phyloP scores from a whole-genome alignment of 2,888 invertebrate species.

The Odontocolon sp. region DNA sequence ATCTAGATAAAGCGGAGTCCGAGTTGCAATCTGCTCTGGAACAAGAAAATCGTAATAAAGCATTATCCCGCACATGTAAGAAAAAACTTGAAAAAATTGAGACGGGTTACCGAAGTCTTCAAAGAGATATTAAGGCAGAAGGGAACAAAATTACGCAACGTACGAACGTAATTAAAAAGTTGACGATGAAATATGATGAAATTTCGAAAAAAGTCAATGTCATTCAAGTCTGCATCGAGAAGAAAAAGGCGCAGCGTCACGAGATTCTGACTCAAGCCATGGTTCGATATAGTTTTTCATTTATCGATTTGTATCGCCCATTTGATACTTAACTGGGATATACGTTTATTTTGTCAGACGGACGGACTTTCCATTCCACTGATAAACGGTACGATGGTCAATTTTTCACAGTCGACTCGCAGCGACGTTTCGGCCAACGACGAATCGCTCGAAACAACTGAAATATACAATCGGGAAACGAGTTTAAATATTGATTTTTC shows the following conservation, averaged over 20 bases:
- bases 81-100: slow-evolving; percentile 88
- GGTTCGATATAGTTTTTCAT: slow-evolving; percentile 81
- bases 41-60: slow-evolving; percentile 85
- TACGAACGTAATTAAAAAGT: slow-evolving; percentile 87
- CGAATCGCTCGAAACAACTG: neutral
- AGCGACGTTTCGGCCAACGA: neutral
- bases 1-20: slow-evolving; percentile 92
- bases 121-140: slow-evolving; percentile 87
- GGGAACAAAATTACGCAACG: slow-evolving; percentile 89
- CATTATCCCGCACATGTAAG: slow-evolving; percentile 91
- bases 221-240: slow-evolving; percentile 91
- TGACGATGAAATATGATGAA: slow-evolving; percentile 91
- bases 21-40: slow-evolving; percentile 87
- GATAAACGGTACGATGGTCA: neutral
- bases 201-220: slow-evolving; percentile 89
- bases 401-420: neutral
- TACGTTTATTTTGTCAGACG: slow-evolving; percentile 5
- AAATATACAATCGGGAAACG: slow-evolving; percentile 15
- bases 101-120: slow-evolving; percentile 86
- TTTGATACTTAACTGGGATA: too few species aligned
- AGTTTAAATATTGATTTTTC: slow-evolving; percentile 86
- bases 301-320: too few species aligned
- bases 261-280: slow-evolving; percentile 94
- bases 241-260: slow-evolving; percentile 92
- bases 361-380: slow-evolving; percentile 18